Evolutionary conservation across 2,888 invertebrate species (phyloP).

Genomic region (Danaus chrysippus): DNA sequence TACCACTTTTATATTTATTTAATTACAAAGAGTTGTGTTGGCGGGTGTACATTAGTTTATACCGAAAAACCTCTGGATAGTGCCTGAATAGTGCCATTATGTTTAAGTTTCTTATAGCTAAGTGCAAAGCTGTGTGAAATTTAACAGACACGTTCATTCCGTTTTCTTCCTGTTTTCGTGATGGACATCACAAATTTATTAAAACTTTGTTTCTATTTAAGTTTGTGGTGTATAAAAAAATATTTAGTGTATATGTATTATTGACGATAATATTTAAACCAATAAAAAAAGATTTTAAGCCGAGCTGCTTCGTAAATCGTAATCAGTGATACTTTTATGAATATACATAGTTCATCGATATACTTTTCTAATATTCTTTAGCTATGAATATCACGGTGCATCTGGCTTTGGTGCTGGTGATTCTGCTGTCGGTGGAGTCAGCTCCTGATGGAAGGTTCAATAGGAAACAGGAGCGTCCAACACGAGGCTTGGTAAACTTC

Average conservation of each 20-base stretch:
- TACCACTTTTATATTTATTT: not conserved
- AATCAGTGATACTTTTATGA: not conserved
- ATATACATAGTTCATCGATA: constrained; percentile 12
- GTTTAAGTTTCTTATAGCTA: constrained; percentile 31
- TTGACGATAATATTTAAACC: not conserved
- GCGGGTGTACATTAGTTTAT: constrained; percentile 33
- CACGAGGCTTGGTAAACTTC: constrained; percentile 82
- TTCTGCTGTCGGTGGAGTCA: constrained; percentile 59
- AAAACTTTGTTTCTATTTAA: constrained; percentile 13
- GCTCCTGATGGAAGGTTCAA: constrained; percentile 58
- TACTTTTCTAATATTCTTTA: constrained; percentile 34
- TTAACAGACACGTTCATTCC: constrained; percentile 24
- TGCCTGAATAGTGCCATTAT: constrained; percentile 35
- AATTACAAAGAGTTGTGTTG: constrained; percentile 9
- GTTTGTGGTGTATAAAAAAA: not conserved
- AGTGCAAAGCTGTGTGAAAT: constrained; percentile 35
- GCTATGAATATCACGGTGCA: constrained; percentile 70
- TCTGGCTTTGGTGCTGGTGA: constrained; percentile 56
- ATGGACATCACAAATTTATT: constrained; percentile 25
- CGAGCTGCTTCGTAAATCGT: too few relatives aligned
- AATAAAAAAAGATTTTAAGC: too few relatives aligned
- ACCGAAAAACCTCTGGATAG: constrained; percentile 36
- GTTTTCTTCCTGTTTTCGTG: constrained; percentile 8
- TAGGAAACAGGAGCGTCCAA: constrained; percentile 77
- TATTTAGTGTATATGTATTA: not conserved